A percentile compares a stretch with the other conserved stretches of the same genome.
Conservation (phyloP, 2,888 invertebrate genomes). For the Ctena decussata region DNA sequence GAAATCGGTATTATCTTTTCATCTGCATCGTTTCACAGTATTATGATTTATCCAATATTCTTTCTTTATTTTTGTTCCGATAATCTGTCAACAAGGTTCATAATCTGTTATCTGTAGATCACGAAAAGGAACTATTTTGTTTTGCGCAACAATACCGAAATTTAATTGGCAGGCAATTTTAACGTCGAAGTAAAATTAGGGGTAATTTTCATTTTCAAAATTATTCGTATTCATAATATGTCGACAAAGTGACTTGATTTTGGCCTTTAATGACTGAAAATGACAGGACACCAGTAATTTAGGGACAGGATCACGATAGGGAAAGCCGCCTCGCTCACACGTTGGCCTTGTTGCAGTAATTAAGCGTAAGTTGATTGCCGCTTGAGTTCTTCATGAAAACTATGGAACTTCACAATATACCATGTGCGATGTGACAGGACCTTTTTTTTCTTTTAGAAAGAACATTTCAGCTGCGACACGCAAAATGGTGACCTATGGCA, state of each 20-base stretch:
- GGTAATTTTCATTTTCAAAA: slow-evolving; percentile 70
- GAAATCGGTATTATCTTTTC: background rate
- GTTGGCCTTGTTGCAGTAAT: background rate
- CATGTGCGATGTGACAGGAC: too few species aligned
- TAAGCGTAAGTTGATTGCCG: background rate
- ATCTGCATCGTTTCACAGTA: background rate
- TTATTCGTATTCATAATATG: slow-evolving; percentile 60
- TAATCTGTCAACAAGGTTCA: background rate
- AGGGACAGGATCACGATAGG: background rate
- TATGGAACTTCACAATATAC: too few species aligned
- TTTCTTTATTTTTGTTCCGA: background rate
- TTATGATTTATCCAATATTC: background rate
- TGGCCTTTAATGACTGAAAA: slow-evolving; percentile 52
- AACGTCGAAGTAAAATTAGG: slow-evolving; percentile 50
- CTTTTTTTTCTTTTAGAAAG: too few species aligned
- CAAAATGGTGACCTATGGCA: too few species aligned
- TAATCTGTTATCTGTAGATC: background rate
- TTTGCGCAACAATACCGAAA: slow-evolving; percentile 7
- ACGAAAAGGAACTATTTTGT: background rate
- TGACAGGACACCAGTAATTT: slow-evolving; percentile 15
- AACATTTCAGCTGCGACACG: too few species aligned
- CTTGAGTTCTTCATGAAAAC: background rate
- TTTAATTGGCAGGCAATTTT: slow-evolving; percentile 6
- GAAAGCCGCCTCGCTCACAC: background rate
- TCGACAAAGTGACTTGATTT: slow-evolving; percentile 58